Evolutionary conservation across 1,140 invertebrate genomes (phyloP).

Genomic region (Trichonephila clavipes): DNA sequence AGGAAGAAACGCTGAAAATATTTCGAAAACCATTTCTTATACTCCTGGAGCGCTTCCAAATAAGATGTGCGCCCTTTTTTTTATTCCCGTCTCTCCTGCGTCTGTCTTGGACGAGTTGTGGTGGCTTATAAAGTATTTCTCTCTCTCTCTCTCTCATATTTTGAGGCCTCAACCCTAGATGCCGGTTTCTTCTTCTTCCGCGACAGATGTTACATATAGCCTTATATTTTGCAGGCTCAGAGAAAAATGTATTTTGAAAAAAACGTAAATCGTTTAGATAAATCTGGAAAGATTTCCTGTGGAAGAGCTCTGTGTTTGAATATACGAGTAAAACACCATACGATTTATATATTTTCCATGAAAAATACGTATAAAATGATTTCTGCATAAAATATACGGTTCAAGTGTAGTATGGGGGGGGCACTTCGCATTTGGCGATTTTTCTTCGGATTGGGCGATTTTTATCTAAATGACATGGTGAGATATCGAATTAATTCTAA

Average conservation of each 20-base stretch:
- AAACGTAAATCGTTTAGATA: neutral
- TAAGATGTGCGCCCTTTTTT: neutral
- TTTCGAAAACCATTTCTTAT: conserved; percentile 18
- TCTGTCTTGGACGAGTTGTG: neutral
- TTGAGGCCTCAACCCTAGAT: neutral
- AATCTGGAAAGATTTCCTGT: too few species aligned
- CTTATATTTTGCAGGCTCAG: neutral
- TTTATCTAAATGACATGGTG: too few species aligned
- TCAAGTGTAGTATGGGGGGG: too few species aligned
- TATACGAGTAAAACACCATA: too few species aligned
- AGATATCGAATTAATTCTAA: too few species aligned
- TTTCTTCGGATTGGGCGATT: too few species aligned
- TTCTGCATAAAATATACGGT: too few species aligned
- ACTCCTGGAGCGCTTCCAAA: neutral
- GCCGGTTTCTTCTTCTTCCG: neutral
- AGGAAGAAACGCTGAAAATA: neutral
- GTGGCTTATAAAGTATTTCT: neutral
- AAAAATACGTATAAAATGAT: too few species aligned
- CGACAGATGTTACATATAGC: neutral
- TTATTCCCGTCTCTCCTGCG: neutral
- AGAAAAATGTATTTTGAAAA: neutral
- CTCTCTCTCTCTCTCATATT: neutral
- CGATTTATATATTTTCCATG: too few species aligned
- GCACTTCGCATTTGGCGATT: too few species aligned
- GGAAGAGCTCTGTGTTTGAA: too few species aligned